These are phyloP conservation scores for Pharmacophagus antenor DNA, from an alignment of 2,888 invertebrate genomes.

Conservation along the genomic window DNA sequence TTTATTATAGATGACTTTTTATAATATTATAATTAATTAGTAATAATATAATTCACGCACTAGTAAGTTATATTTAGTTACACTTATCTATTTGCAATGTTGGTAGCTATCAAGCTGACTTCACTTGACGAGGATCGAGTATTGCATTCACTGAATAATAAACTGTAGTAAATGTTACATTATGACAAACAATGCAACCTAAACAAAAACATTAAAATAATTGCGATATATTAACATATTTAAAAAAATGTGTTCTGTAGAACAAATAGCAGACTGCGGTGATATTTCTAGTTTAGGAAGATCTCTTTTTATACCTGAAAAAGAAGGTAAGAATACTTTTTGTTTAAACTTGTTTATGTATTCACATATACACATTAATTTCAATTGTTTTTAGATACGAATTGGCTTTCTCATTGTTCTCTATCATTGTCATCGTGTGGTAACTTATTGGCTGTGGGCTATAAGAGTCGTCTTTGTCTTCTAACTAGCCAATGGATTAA, in stretches of 20 bases:
- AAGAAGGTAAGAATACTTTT: slow-evolving; percentile 55
- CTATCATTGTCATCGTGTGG: slow-evolving; percentile 72
- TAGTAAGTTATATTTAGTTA: too few relatives aligned
- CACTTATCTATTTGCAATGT: too few relatives aligned
- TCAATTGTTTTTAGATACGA: slow-evolving; percentile 54
- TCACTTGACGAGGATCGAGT: not conserved
- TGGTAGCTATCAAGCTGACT: not conserved
- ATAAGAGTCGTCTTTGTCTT: slow-evolving; percentile 63
- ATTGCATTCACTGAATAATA: not conserved
- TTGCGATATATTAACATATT: not conserved
- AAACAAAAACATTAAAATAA: not conserved
- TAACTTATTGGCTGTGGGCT: slow-evolving; percentile 64
- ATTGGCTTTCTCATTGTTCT: slow-evolving; percentile 69
- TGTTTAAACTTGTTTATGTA: not conserved
- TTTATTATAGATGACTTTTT: too few relatives aligned
- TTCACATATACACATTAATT: not conserved
- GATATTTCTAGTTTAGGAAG: slow-evolving; percentile 81
- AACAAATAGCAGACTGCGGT: slow-evolving; percentile 81
- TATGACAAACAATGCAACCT: not conserved
- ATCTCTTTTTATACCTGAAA: slow-evolving; percentile 79
- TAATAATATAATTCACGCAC: too few relatives aligned
- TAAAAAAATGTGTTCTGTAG: slow-evolving; percentile 77
- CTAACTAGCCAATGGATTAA: slow-evolving; percentile 74
- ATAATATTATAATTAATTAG: too few relatives aligned
- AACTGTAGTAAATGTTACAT: not conserved